phyloP scores from a whole-genome alignment of 2,888 invertebrate species.

The Hecatera dysodea region DNA sequence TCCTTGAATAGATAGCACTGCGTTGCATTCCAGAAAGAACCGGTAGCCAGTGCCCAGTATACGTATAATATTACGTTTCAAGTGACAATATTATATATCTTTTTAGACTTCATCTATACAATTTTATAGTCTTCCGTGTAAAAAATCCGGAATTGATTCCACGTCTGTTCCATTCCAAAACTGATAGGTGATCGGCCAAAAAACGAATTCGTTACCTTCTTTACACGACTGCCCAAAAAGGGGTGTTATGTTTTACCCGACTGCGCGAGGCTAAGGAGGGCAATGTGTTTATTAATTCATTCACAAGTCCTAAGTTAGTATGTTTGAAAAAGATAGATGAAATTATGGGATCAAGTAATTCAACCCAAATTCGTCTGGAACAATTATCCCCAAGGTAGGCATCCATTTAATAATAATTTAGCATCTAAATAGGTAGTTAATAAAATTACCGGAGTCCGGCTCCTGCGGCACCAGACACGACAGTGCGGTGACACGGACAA shows the following conservation, averaged over 20 bases:
- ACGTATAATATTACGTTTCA: conserved; percentile 42
- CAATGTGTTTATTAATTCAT: not conserved
- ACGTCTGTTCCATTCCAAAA: conserved; percentile 18
- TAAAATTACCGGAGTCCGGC: not conserved
- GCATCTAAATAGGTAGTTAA: conserved; percentile 1
- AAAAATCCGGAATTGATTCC: not conserved
- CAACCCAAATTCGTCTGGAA: not conserved
- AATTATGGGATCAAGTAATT: not conserved
- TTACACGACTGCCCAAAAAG: no score
- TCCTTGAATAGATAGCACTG: conserved; percentile 68
- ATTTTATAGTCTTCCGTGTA: not conserved
- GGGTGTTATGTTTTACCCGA: no score
- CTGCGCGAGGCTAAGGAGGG: no score
- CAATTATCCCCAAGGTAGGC: not conserved
- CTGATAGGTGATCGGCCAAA: not conserved
- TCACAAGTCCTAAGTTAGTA: not conserved
- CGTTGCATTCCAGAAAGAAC: conserved; percentile 56
- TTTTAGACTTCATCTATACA: no score
- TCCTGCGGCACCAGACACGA: not conserved
- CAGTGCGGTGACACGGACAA: not conserved
- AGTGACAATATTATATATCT: conserved; percentile 21
- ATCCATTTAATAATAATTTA: not conserved
- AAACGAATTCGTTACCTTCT: not conserved
- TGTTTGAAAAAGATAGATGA: not conserved
- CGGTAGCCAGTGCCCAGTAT: conserved; percentile 16